These are phyloP conservation scores for Australoheros scitulus DNA, from an alignment of 2,113 vertebrate genomes.

Conservation along the genomic window DNA sequence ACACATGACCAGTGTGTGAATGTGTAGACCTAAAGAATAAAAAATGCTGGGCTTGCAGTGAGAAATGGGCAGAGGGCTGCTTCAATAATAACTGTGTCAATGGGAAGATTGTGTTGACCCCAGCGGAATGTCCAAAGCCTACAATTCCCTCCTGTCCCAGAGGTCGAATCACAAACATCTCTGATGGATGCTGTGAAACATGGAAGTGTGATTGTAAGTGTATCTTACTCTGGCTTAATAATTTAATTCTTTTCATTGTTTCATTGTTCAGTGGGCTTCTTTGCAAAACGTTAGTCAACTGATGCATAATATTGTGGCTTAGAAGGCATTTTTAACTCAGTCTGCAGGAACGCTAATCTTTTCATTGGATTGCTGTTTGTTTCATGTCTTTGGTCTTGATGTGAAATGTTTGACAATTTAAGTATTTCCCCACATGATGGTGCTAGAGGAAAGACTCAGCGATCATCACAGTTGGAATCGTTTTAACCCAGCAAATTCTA, in stretches of 20 bases:
- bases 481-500: background rate
- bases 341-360: background rate
- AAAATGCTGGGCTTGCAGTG: slow-evolving; percentile 47
- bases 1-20: background rate
- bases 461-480: background rate
- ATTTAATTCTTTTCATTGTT: background rate
- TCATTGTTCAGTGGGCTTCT: background rate
- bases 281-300: background rate
- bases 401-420: background rate
- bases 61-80: slow-evolving; percentile 73
- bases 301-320: background rate
- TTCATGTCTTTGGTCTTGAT: background rate
- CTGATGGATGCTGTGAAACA: slow-evolving; percentile 71
- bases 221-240: background rate
- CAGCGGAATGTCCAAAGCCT: slow-evolving; percentile 44
- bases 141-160: slow-evolving; percentile 62
- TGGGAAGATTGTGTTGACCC: slow-evolving; percentile 48
- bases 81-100: slow-evolving; percentile 48
- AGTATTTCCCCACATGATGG: background rate
- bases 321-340: background rate
- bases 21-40: slow-evolving; percentile 59
- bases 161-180: slow-evolving; percentile 33
- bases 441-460: background rate
- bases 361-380: background rate
- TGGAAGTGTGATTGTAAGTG: slow-evolving; percentile 79